These are phyloP conservation scores for Aurelia sp. DNA, from an alignment of 30 jellyfish, hydroid and myxozoan genomes.

Conservation along the genomic window DNA sequence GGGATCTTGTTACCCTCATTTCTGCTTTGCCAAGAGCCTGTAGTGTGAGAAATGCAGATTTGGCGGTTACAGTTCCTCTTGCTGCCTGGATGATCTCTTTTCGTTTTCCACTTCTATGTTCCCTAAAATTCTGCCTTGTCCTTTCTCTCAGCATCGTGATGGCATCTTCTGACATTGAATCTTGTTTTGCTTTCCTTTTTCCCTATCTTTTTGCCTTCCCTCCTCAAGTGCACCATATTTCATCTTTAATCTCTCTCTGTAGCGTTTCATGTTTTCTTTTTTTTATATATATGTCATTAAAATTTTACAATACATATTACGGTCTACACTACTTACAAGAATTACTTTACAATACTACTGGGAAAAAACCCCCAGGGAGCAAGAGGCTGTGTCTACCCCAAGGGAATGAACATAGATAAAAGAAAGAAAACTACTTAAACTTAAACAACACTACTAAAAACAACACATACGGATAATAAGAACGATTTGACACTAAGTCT, in stretches of 20 bases:
- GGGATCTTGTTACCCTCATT: slow-evolving; percentile 4
- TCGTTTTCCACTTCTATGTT: not conserved
- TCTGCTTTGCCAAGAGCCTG: slow-evolving; percentile 16
- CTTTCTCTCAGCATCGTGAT: slow-evolving; percentile 12
- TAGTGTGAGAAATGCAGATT: slow-evolving; percentile 1
- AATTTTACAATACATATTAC: too few species aligned
- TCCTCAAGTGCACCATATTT: slow-evolving; percentile 8
- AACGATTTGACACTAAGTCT: too few species aligned
- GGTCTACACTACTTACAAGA: too few species aligned
- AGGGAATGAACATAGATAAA: too few species aligned
- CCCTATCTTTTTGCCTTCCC: slow-evolving; percentile 9
- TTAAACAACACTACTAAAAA: too few species aligned
- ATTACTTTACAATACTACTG: too few species aligned
- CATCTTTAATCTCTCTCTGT: slow-evolving; percentile 8
- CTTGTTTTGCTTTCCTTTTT: not conserved
- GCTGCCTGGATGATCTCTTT: not conserved
- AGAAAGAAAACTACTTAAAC: too few species aligned
- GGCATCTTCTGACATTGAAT: slow-evolving; percentile 13
- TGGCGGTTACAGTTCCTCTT: slow-evolving; percentile 10
- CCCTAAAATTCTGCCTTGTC: slow-evolving; percentile 10
- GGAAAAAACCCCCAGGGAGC: too few species aligned
- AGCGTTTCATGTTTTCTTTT: slow-evolving; percentile 11
- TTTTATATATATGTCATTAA: too few species aligned
- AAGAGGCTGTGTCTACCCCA: too few species aligned
- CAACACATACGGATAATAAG: too few species aligned